Evolutionary conservation across 2,113 vertebrate species (phyloP), one percentile per base, ranked within the genome.

Genomic region (Semnornis frantzii): DNA sequence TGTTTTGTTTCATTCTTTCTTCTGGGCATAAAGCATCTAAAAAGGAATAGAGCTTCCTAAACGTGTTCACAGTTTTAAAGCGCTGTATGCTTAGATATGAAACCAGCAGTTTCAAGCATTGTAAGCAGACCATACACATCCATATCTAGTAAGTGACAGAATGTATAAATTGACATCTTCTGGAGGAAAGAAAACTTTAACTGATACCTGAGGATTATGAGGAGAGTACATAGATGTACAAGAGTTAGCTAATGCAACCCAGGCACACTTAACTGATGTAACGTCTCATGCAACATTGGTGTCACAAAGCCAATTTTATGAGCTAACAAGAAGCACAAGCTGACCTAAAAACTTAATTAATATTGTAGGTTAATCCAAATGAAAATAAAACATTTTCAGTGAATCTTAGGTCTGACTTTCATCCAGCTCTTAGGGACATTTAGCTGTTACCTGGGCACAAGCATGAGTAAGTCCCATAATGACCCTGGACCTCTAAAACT

Each of bases 1-100:
- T 72, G 83, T 90, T 87, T 81, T 70, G 57, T 91, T 80, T 86
- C 65, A 54, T 85, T 94, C 55, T 79, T 91, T 92, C 79, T 21
- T 93, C 63, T 82, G 42, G 87, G 89, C 75, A 86, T 85, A 78
- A 95, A 42, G 21, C 3, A 2, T 75, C 73, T 81, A 74, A 93
- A 42, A 92, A 79, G 71, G 59, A 90, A 30, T 5, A 59, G 60
- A 94, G n/a, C 9, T 82, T 93, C 72, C 31, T 83, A 89, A 87
- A 60, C 24, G 83, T 17, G 57, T 23, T 80, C 73, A 68, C 31
- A 37, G 66, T 54, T 89, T 80, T 79, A 70, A 90, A 62, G 24
- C 23, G 24, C 28, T 64, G 27, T 78, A 37, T 3, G 2, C 37
- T 77, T 48, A 60, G 82, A 31, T 74, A 80, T n/a, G 15, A 87